Conservation (phyloP, 2,797 vertebrate genomes). For the Orientallactaga sibirica region DNA sequence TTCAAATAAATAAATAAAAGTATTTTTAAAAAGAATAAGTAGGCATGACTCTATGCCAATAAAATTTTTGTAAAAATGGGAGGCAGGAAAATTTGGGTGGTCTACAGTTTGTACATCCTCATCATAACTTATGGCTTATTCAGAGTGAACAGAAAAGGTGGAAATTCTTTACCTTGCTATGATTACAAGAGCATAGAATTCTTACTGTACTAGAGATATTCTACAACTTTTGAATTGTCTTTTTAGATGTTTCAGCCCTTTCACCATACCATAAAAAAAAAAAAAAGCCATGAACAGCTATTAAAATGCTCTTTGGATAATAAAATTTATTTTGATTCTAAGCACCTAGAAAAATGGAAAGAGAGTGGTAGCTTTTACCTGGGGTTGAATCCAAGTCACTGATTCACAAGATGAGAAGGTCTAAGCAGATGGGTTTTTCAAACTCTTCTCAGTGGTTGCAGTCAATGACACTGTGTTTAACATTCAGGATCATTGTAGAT, state of each 20-base stretch:
- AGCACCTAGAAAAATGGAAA: neutral
- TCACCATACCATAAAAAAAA: neutral
- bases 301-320: neutral
- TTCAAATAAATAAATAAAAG: too few species aligned
- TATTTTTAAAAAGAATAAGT: neutral
- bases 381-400: neutral
- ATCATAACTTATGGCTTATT: neutral
- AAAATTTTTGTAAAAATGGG: too few species aligned
- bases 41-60: too few species aligned
- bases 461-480: neutral
- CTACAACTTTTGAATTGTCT: too few species aligned
- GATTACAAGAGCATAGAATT: neutral
- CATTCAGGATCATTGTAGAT: neutral
- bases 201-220: neutral
- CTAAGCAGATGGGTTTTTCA: neutral
- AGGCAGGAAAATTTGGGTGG: neutral
- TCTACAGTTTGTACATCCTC: neutral
- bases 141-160: too few species aligned
- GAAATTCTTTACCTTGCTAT: neutral
- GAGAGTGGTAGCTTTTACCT: neutral
- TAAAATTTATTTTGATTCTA: constrained; percentile 29
- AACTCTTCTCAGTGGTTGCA: neutral
- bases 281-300: neutral
- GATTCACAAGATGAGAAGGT: neutral
- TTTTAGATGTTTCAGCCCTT: neutral